phyloP scores from a whole-genome alignment of 2,888 invertebrate genomes.

The Euproctis similis region DNA sequence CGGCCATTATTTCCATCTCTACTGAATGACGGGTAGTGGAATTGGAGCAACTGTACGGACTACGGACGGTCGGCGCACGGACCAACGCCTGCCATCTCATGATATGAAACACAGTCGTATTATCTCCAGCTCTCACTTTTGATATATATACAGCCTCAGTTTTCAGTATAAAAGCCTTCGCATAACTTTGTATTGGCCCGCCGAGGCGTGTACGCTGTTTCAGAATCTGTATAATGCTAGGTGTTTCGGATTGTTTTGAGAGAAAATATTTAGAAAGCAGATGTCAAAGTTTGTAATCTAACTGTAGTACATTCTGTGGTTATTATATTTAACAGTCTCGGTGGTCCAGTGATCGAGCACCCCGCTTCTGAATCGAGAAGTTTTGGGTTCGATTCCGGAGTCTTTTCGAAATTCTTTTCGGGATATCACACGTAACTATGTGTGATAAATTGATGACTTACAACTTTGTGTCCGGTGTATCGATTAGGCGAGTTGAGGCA shows the following conservation, averaged over 20 bases:
- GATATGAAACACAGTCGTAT: conserved; percentile 30
- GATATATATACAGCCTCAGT: conserved; percentile 17
- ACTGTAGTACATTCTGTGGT: too few relatives aligned
- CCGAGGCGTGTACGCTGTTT: conserved; percentile 8
- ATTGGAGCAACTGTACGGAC: conserved; percentile 29
- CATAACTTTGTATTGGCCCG: conserved; percentile 19
- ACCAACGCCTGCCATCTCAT: conserved; percentile 33
- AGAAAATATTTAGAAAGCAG: conserved; percentile 6
- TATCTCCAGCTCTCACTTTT: conserved; percentile 15
- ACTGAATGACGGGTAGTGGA: conserved; percentile 29
- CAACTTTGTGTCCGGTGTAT: too few relatives aligned
- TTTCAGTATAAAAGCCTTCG: conserved; percentile 15
- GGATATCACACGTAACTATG: too few relatives aligned
- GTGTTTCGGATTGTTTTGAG: conserved; percentile 14
- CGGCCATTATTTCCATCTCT: conserved; percentile 28
- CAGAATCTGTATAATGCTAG: conserved; percentile 11
- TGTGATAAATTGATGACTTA: too few relatives aligned
- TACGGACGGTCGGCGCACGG: conserved; percentile 13
- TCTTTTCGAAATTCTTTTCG: too few relatives aligned
- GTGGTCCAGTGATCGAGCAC: too few relatives aligned
- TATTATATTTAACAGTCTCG: too few relatives aligned
- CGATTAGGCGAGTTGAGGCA: too few relatives aligned
- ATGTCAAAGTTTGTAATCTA: too few relatives aligned
- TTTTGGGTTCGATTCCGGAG: too few relatives aligned
- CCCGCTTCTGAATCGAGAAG: too few relatives aligned